These are phyloP conservation scores for Clistopyga incitator DNA, from an alignment of 2,888 invertebrate genomes.

Conservation along the genomic window DNA sequence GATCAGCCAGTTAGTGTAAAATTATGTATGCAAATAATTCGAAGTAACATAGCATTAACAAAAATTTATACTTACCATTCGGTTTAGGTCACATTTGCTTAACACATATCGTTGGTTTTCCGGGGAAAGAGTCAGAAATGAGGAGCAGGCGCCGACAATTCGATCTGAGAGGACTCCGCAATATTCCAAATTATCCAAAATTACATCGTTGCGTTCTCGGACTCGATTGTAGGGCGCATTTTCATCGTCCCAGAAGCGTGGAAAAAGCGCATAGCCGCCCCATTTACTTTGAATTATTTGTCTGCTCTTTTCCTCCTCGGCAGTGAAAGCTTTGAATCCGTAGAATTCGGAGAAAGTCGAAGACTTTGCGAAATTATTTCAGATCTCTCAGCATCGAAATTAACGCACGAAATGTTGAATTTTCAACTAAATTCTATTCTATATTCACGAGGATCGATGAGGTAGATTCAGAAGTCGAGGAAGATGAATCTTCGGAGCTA, in stretches of 20 bases:
- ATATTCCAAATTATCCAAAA: constrained; percentile 74
- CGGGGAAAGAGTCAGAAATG: constrained; percentile 86
- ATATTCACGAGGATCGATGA: constrained; percentile 19
- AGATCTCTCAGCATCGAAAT: neutral
- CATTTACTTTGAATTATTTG: constrained; percentile 72
- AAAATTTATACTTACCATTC: constrained; percentile 78
- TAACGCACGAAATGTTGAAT: neutral
- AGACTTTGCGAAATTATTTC: constrained; percentile 50
- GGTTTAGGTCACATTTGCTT: constrained; percentile 85
- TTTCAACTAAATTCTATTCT: neutral
- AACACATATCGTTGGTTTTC: constrained; percentile 85
- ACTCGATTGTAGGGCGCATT: constrained; percentile 72
- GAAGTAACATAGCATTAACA: too few relatives aligned
- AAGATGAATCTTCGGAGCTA: constrained; percentile 37
- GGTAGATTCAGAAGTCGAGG: constrained; percentile 32
- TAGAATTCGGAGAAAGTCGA: constrained; percentile 34
- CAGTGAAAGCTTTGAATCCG: constrained; percentile 27
- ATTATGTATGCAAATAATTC: too few relatives aligned
- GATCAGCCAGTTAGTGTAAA: too few relatives aligned
- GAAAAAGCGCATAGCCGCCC: constrained; percentile 72
- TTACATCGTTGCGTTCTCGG: constrained; percentile 54
- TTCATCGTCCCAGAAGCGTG: constrained; percentile 73
- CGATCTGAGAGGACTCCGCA: constrained; percentile 85
- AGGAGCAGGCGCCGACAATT: constrained; percentile 85
- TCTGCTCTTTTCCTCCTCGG: constrained; percentile 58